Conservation (phyloP, 2,888 invertebrate species). For the Ophion ellenae region DNA sequence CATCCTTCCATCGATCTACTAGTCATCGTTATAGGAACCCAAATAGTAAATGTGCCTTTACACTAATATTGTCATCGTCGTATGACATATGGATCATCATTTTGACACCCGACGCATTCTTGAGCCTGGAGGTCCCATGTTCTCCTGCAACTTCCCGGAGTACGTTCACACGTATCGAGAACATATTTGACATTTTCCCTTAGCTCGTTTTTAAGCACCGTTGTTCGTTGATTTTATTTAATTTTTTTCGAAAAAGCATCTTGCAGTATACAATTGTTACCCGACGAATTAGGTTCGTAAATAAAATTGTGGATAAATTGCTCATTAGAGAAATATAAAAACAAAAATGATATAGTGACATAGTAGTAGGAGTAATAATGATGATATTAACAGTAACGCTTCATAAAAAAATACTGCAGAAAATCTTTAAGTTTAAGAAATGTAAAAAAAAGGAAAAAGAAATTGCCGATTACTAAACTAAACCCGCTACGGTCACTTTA, state of each 20-base stretch:
- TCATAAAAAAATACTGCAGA: neutral
- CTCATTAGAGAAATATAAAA: neutral
- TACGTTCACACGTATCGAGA: neutral
- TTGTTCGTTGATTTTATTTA: neutral
- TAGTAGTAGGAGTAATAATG: neutral
- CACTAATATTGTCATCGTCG: conserved; percentile 53
- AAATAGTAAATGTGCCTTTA: conserved; percentile 28
- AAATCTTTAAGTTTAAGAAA: neutral
- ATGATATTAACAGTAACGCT: neutral
- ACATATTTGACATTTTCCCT: neutral
- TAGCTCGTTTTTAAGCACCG: neutral
- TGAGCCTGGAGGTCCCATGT: neutral
- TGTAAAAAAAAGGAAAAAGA: neutral
- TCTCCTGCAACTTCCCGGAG: neutral
- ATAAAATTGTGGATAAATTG: no score
- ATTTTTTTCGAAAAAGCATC: neutral
- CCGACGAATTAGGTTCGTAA: no score
- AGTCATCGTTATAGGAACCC: conserved; percentile 22
- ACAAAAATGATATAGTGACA: neutral
- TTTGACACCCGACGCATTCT: conserved; percentile 4
- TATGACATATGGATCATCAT: conserved; percentile 16
- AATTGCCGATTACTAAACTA: neutral
- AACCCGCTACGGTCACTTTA: neutral
- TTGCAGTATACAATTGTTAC: neutral
- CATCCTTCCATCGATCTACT: conserved; percentile 21